Percentiles rank a stretch among this genome's conserved stretches.
Evolutionary conservation across 2,797 vertebrate genomes (phyloP).

Genomic region (Forpus xanthops): DNA sequence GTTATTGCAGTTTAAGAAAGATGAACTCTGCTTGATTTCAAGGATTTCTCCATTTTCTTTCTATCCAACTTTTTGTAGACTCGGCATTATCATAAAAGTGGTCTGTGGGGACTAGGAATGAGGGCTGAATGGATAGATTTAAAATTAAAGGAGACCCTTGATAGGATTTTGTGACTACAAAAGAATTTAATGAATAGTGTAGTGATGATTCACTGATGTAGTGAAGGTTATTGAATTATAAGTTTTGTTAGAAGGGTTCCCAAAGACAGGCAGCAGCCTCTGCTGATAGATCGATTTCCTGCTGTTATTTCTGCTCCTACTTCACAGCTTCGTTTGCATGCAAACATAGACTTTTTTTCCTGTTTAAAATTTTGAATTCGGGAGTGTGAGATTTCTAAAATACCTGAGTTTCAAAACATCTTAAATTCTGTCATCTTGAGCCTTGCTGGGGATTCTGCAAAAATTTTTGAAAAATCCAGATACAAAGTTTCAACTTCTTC

Average conservation of each 20-base stretch:
- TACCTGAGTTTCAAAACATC: neutral
- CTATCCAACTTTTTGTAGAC: conserved; percentile 13
- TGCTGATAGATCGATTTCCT: neutral
- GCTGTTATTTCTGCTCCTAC: neutral
- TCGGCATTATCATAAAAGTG: conserved; percentile 15
- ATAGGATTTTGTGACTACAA: conserved; percentile 30
- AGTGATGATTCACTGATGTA: conserved; percentile 3
- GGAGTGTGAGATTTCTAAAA: neutral
- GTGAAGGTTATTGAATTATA: conserved; percentile 13
- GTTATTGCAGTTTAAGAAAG: conserved; percentile 49
- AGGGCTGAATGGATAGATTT: conserved; percentile 11
- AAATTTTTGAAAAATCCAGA: neutral
- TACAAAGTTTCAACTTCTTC: neutral
- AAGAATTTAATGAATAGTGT: conserved; percentile 33
- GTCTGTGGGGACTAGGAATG: neutral
- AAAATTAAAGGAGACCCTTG: conserved; percentile 24
- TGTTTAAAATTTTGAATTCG: neutral
- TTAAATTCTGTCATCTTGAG: neutral
- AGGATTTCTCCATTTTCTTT: conserved; percentile 52
- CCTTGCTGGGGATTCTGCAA: neutral
- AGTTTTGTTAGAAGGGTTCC: neutral
- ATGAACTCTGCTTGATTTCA: conserved; percentile 47
- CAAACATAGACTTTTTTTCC: neutral
- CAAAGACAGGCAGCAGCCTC: neutral
- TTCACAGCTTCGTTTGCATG: neutral